Base-by-base conservation (phyloP, 2,888 invertebrate species). In the Amblyjoppa proteus region DNA sequence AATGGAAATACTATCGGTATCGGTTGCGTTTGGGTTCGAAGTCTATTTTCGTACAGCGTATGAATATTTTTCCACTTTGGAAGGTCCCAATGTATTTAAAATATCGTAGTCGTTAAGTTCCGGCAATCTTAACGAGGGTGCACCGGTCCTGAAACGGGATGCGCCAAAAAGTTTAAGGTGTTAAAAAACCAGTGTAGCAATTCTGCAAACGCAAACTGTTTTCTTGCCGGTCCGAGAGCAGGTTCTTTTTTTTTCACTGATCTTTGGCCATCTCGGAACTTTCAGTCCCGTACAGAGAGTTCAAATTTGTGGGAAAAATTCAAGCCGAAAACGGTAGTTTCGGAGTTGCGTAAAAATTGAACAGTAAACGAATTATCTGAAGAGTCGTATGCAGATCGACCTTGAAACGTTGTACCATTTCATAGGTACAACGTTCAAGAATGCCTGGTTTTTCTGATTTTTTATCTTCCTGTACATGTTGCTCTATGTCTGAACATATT, bases 181-280 rank as follows among this genome's bases (percentile, higher is more conserved):
- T 34, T 34, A n/a, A 11, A 34, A n/a, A 64, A 64, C 64, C 64
- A 64, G 64, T 34, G 11, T 28, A 58, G 25, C 28, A 58, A 28
- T 58, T 28, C 58, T 58, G 58, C 58, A 58, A 58, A 28, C 28
- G 56, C n/a, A 58, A 58, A 64, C 31, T 41, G 31, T 75, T 75
- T 74, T 11, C 75, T 75, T 49, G 49, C 75, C 51, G 41, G 5
- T 9, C n/a, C 49, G 49, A 49, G 45, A 75, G 64, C 75, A 13
- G 75, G 75, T 75, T 75, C 13, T 68, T 41, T 68, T 68, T 68
- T 68, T 64, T 74, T 58, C 31, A 49, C 51, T 64, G n/a, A 61
- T 9, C n/a, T 41, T 61, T 16, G 6, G n/a, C 45, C 45, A 4
- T 16, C 45, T 25, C 31, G n/a, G 34, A 75, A 13, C 49, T 64